phyloP scores from a whole-genome alignment of 2,888 invertebrate species.

The Melieria omissa region DNA sequence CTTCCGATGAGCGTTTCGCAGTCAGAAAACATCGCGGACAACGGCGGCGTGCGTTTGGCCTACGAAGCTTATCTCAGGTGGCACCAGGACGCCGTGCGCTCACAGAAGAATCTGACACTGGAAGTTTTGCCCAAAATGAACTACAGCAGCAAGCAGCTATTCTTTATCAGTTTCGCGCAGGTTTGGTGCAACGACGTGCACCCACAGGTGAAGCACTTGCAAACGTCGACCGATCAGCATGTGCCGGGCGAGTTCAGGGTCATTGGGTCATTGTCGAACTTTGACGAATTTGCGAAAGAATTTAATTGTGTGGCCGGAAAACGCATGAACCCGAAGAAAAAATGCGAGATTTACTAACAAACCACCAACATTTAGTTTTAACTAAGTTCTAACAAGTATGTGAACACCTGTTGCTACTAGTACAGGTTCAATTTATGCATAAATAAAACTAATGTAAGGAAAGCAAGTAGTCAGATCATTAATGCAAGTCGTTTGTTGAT shows the following conservation, averaged over 20 bases:
- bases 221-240: constrained; percentile 51
- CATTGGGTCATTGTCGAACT: constrained; percentile 59
- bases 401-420: too few species aligned
- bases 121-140: constrained; percentile 55
- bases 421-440: too few species aligned
- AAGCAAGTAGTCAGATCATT: too few species aligned
- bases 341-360: constrained; percentile 57
- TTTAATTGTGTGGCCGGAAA: constrained; percentile 53
- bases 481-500: too few species aligned
- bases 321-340: constrained; percentile 56
- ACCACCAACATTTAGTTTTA: neutral
- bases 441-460: too few species aligned
- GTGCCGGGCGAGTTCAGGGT: constrained; percentile 56
- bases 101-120: constrained; percentile 34
- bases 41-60: constrained; percentile 60
- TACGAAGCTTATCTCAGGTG: constrained; percentile 58
- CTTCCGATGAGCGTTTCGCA: constrained; percentile 52
- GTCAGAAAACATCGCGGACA: constrained; percentile 63
- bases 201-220: constrained; percentile 41
- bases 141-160: constrained; percentile 58
- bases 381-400: neutral
- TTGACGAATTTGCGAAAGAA: constrained; percentile 57
- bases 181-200: constrained; percentile 58
- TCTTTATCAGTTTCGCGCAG: constrained; percentile 62
- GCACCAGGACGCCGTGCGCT: constrained; percentile 45